A percentile compares a stretch with the other conserved stretches of the same genome.
phyloP scores from a whole-genome alignment of 2,888 invertebrate species.

The Xestia c-nigrum region DNA sequence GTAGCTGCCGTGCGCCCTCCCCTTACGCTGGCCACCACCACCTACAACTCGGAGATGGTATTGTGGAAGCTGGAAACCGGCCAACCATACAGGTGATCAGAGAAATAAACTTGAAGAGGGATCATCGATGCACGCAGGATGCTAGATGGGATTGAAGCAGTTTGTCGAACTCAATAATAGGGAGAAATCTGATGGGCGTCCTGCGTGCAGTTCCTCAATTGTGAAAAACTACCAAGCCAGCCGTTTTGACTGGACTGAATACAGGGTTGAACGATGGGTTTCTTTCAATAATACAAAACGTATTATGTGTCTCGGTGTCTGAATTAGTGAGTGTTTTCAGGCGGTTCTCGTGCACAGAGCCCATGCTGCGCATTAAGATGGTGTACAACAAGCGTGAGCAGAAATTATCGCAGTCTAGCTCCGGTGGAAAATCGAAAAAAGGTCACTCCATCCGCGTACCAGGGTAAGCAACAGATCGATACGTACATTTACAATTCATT shows the following conservation, averaged over 20 bases:
- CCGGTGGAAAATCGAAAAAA: constrained; percentile 23
- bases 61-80: constrained; percentile 96
- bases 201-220: not conserved
- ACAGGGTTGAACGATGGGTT: not conserved
- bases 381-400: constrained; percentile 85
- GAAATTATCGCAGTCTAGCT: constrained; percentile 33
- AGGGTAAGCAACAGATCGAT: constrained; percentile 65
- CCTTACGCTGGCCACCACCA: constrained; percentile 93
- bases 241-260: not conserved
- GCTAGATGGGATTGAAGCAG: not conserved
- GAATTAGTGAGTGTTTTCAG: constrained; percentile 66
- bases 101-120: not conserved
- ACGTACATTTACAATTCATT: not conserved
- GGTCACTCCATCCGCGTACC: constrained; percentile 69
- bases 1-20: constrained; percentile 92
- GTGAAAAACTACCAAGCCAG: not conserved
- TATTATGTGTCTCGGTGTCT: not conserved
- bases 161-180: not conserved
- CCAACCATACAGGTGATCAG: constrained; percentile 91
- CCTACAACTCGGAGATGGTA: constrained; percentile 95
- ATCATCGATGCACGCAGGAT: not conserved
- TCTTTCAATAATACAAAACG: not conserved
- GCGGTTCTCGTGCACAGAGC: constrained; percentile 89
- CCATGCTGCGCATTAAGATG: constrained; percentile 90
- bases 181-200: not conserved